These are phyloP conservation scores for Saccostrea echinata DNA, from an alignment of 1,140 invertebrate species.

Conservation along the genomic window DNA sequence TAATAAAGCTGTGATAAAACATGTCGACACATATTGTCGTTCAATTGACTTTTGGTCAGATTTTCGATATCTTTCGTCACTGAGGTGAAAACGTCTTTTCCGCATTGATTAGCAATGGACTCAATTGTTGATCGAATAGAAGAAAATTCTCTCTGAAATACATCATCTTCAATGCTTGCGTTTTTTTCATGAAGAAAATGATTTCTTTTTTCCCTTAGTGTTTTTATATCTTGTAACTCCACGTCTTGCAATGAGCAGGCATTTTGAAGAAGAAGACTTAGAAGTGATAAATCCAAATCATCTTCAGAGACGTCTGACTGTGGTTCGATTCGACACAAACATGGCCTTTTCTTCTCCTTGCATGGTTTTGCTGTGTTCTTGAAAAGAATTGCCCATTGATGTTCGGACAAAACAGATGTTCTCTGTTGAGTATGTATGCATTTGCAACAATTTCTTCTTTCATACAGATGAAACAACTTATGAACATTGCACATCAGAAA, in stretches of 20 bases:
- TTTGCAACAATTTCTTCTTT: constrained; percentile 1
- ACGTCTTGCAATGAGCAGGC: no score
- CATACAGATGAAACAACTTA: constrained; percentile 11
- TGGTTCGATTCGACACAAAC: no score
- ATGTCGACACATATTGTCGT: no score
- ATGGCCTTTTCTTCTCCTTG: background rate
- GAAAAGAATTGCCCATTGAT: background rate
- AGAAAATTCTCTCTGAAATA: background rate
- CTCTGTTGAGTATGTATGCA: background rate
- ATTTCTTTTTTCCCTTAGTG: background rate
- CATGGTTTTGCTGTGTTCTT: background rate
- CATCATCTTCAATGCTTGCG: background rate
- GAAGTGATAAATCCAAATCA: no score
- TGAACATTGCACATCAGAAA: background rate
- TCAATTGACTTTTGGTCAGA: no score
- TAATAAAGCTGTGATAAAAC: no score
- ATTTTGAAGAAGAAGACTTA: no score
- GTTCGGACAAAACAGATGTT: background rate
- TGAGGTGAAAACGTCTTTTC: no score
- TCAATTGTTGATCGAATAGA: no score
- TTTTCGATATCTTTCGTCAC: no score
- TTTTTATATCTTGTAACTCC: background rate
- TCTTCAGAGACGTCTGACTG: no score
- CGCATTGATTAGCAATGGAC: no score
- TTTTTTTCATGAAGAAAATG: background rate